Conservation (phyloP, 2,888 invertebrate species). For the Metalampra italica region DNA sequence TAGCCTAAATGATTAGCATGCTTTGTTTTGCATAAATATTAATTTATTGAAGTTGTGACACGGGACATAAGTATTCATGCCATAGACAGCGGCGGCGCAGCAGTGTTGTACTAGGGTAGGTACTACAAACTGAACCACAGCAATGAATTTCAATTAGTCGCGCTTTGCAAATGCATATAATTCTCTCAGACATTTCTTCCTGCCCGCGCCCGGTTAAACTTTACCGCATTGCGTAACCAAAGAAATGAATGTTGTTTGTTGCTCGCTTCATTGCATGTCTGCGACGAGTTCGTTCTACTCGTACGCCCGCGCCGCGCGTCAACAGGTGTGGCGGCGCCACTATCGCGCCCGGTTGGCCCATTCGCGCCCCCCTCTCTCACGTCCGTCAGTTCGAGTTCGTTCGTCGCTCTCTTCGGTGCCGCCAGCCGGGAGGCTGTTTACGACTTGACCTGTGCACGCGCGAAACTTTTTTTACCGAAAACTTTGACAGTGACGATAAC, state of each 20-base stretch:
- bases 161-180: conserved; percentile 29
- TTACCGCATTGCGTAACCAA: conserved; percentile 32
- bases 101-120: background rate
- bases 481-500: conserved; percentile 28
- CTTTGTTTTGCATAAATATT: too few species aligned
- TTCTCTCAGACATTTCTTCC: conserved; percentile 38
- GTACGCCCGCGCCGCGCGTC: conserved; percentile 18
- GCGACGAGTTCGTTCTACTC: conserved; percentile 13
- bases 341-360: conserved; percentile 17
- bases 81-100: background rate
- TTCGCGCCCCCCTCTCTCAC: conserved; percentile 28
- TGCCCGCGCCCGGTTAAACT: conserved; percentile 32
- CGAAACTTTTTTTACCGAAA: conserved; percentile 57
- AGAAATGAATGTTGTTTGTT: conserved; percentile 31
- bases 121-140: conserved; percentile 8
- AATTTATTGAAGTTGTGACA: too few species aligned
- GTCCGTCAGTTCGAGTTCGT: conserved; percentile 52
- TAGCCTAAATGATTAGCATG: too few species aligned
- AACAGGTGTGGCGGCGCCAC: conserved; percentile 59
- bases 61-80: too few species aligned
- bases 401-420: conserved; percentile 44
- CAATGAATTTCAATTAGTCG: conserved; percentile 33
- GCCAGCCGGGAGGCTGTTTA: conserved; percentile 24
- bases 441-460: conserved; percentile 29
- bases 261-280: conserved; percentile 29